Conservation (phyloP, 64 coral and sea anemone genomes). For the Orbicella faveolata region DNA sequence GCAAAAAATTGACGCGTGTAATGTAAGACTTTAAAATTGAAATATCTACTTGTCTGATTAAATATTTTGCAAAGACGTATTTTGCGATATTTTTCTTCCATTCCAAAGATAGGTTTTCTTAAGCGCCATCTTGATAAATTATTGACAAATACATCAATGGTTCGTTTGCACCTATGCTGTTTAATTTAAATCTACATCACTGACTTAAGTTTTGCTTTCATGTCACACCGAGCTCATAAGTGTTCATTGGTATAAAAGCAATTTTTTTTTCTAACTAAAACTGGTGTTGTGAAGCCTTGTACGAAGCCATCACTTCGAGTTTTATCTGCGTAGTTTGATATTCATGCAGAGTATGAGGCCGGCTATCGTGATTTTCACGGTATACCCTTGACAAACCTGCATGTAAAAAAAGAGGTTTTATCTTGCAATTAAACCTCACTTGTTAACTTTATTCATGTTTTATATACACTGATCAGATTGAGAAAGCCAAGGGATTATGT, state of each 20-base stretch:
- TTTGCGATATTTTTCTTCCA: background rate
- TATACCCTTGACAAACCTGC: slow-evolving; percentile 23
- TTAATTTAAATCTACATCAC: background rate
- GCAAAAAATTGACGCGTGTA: background rate
- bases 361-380: background rate
- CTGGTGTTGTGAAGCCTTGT: background rate
- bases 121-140: slow-evolving; percentile 20
- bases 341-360: background rate
- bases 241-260: background rate
- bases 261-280: background rate
- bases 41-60: slow-evolving; percentile 42
- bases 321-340: background rate
- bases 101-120: slow-evolving; percentile 13
- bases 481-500: slow-evolving; percentile 13
- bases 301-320: background rate
- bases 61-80: slow-evolving; percentile 1
- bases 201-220: background rate
- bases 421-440: slow-evolving; percentile 44
- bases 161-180: background rate
- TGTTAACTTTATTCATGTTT: slow-evolving; percentile 47
- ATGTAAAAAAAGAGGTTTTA: slow-evolving; percentile 43
- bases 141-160: background rate
- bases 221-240: background rate
- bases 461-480: slow-evolving; percentile 42
- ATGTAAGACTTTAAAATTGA: slow-evolving; percentile 37